Evolutionary conservation across 2,113 vertebrate species (phyloP).

Genomic region (Holacanthus passer): DNA sequence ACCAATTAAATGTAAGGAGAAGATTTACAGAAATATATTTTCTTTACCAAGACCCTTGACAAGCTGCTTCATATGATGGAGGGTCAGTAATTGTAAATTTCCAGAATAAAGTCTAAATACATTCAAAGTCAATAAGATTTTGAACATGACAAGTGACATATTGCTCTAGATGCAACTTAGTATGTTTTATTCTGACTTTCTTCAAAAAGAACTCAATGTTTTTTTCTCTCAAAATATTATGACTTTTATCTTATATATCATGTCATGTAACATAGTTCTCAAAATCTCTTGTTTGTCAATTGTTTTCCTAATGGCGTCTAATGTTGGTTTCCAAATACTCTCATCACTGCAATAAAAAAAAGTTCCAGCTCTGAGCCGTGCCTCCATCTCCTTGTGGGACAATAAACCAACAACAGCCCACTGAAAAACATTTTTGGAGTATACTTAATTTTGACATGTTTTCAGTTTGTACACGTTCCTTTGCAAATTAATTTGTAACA

Average conservation of each 20-base stretch:
- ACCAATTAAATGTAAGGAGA: background rate
- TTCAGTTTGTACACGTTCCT: background rate
- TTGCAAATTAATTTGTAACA: background rate
- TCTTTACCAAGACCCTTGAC: background rate
- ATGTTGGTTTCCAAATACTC: no score
- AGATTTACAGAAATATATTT: background rate
- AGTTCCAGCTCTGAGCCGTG: no score
- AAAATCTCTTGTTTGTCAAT: no score
- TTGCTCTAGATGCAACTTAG: background rate
- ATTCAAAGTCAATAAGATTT: background rate
- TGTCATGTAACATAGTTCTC: no score
- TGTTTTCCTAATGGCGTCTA: no score
- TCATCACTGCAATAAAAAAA: no score
- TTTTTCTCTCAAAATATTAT: no score
- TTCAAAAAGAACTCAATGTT: no score
- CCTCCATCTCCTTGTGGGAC: no score
- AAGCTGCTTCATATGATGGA: background rate
- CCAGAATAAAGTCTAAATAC: background rate
- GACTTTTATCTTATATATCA: background rate
- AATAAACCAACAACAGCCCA: no score
- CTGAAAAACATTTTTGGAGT: background rate
- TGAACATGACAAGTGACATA: background rate
- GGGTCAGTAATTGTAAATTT: background rate
- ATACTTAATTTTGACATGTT: background rate
- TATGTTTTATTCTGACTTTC: background rate